A percentile compares a stretch with the other conserved stretches of the same genome.
Conservation (phyloP, 2,888 invertebrate genomes). For the Argynnis bischoffii region DNA sequence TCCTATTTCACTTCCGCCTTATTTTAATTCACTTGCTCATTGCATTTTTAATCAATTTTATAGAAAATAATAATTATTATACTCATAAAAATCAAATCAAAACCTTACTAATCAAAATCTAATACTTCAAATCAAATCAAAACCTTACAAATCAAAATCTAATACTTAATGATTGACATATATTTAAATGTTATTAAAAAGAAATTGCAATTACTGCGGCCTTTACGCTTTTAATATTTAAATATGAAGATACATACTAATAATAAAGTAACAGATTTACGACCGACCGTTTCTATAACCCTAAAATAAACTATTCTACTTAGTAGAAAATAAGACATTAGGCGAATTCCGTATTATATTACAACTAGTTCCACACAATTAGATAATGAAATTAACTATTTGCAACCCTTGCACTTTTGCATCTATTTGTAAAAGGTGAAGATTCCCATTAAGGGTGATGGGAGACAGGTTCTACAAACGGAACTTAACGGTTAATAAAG, state of each 20-base stretch:
- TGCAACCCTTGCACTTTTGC: conserved; percentile 76
- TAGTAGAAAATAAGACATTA: conserved; percentile 39
- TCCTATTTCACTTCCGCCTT: conserved; percentile 13
- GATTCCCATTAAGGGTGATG: conserved; percentile 55
- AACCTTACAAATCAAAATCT: no score
- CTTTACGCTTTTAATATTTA: background rate
- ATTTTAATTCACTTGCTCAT: no score
- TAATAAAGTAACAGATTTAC: background rate
- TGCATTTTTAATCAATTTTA: no score
- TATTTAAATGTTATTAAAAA: no score
- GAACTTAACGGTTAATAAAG: conserved; percentile 75
- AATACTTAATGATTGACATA: no score
- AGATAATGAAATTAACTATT: conserved; percentile 62
- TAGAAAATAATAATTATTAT: no score
- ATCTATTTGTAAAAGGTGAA: conserved; percentile 52
- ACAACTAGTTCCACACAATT: conserved; percentile 72
- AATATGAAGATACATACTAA: background rate
- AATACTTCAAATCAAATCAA: no score
- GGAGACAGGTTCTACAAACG: conserved; percentile 75
- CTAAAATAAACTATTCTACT: conserved; percentile 22
- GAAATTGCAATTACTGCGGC: background rate
- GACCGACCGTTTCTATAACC: conserved; percentile 23
- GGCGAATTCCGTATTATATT: conserved; percentile 46
- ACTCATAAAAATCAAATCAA: no score
- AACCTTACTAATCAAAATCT: no score